Conservation (phyloP, 1,140 invertebrate genomes). For the Theocolax elegans region DNA sequence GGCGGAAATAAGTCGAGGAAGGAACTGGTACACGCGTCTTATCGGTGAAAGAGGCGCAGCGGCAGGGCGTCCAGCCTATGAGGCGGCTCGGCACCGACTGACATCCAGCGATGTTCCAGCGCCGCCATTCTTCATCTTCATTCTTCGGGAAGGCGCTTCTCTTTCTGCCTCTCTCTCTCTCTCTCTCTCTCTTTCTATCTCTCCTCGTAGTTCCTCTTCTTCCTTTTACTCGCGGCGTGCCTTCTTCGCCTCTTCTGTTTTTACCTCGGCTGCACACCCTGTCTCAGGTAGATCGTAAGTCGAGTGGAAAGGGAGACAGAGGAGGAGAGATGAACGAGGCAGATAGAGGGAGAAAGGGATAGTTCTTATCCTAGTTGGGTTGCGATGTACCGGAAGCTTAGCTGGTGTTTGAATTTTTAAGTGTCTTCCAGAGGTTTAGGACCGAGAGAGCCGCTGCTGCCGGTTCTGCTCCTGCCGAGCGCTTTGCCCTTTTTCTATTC, state of each 20-base stretch:
- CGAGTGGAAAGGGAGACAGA: slow-evolving; percentile 2
- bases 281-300: neutral
- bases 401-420: neutral
- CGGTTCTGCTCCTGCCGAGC: neutral
- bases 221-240: neutral
- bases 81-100: slow-evolving; percentile 39
- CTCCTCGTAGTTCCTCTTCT: neutral
- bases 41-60: too few relatives aligned
- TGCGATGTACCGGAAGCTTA: slow-evolving; percentile 11
- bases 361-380: slow-evolving; percentile 3
- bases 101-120: slow-evolving; percentile 33
- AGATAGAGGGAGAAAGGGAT: slow-evolving; percentile 1
- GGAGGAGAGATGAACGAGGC: neutral
- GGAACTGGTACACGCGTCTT: too few relatives aligned
- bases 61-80: slow-evolving; percentile 26
- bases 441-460: neutral
- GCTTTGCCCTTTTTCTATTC: neutral
- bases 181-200: neutral
- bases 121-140: slow-evolving; percentile 34
- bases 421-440: neutral
- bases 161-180: neutral
- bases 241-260: neutral
- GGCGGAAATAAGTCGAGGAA: too few relatives aligned
- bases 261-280: neutral
- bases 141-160: neutral